These are phyloP conservation scores for Zosterops pallidus DNA, from an alignment of 2,113 vertebrate genomes.

Conservation along the genomic window DNA sequence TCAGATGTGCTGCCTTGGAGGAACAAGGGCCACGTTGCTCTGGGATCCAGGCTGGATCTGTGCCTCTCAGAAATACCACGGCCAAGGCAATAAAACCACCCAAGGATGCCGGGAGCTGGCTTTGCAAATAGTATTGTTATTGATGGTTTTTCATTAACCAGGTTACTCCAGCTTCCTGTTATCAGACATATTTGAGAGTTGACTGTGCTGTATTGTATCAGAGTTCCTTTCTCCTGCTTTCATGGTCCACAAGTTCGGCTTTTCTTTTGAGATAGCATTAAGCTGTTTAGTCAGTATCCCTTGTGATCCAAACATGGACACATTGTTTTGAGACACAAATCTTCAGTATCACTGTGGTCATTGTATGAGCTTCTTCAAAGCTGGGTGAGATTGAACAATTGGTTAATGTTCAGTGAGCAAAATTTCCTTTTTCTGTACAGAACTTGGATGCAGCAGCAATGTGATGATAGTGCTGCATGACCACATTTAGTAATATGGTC, in stretches of 20 bases:
- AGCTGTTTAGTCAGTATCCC: not conserved
- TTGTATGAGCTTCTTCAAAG: not conserved
- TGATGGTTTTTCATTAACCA: slow-evolving; percentile 67
- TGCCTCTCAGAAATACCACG: not conserved
- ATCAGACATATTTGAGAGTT: slow-evolving; percentile 7
- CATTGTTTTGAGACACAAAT: not conserved
- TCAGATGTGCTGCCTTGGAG: not conserved
- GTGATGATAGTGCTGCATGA: slow-evolving; percentile 12
- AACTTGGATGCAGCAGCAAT: not conserved
- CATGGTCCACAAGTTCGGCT: slow-evolving; percentile 60
- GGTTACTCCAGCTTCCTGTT: slow-evolving; percentile 48
- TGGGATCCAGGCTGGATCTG: not conserved
- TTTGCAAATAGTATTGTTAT: slow-evolving; percentile 33
- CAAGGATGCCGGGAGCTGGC: not conserved
- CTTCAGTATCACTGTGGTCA: not conserved
- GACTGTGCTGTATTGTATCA: not conserved
- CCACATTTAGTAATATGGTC: not conserved
- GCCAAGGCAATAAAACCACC: slow-evolving; percentile 4
- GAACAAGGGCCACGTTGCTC: accelerated
- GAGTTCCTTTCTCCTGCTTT: slow-evolving; percentile 30
- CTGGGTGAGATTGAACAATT: not conserved
- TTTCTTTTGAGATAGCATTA: not conserved
- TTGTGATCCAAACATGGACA: not conserved
- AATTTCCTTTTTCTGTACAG: not conserved
- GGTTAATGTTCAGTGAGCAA: not conserved